phyloP scores from a whole-genome alignment of 1,140 invertebrate species.

The Lepidotrigona ventralis region DNA sequence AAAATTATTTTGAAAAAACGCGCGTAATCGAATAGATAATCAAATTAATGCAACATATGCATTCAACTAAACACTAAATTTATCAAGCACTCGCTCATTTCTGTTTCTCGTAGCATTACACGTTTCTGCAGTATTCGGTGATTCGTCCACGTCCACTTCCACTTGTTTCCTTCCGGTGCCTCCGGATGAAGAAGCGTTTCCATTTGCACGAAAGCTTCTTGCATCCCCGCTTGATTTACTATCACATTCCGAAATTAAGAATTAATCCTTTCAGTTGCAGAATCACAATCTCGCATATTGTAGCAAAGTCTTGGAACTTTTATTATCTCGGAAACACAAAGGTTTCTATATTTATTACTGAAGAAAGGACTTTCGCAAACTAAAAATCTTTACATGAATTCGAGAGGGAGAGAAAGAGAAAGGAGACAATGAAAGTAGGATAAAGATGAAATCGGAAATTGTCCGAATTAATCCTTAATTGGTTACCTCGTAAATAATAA shows the following conservation, averaged over 20 bases:
- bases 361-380: background rate
- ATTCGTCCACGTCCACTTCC: background rate
- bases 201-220: slow-evolving; percentile 17
- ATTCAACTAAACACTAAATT: background rate
- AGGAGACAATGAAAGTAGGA: slow-evolving; percentile 9
- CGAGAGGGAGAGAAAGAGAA: background rate
- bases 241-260: background rate
- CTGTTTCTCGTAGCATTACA: background rate
- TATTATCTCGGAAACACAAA: background rate
- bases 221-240: background rate
- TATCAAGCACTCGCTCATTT: background rate
- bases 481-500: slow-evolving; percentile 4
- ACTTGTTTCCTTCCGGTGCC: background rate
- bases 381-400: background rate
- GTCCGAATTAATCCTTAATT: background rate
- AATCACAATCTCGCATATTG: background rate
- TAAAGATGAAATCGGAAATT: slow-evolving; percentile 11
- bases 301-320: too few relatives aligned
- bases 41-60: background rate
- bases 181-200: background rate
- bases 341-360: background rate
- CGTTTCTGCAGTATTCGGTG: background rate
- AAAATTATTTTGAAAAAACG: too few relatives aligned
- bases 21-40: too few relatives aligned
- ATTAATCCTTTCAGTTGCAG: slow-evolving; percentile 21